These are phyloP conservation scores for Masnerella sp. DNA, from an alignment of 2,888 invertebrate genomes.

Conservation along the genomic window DNA sequence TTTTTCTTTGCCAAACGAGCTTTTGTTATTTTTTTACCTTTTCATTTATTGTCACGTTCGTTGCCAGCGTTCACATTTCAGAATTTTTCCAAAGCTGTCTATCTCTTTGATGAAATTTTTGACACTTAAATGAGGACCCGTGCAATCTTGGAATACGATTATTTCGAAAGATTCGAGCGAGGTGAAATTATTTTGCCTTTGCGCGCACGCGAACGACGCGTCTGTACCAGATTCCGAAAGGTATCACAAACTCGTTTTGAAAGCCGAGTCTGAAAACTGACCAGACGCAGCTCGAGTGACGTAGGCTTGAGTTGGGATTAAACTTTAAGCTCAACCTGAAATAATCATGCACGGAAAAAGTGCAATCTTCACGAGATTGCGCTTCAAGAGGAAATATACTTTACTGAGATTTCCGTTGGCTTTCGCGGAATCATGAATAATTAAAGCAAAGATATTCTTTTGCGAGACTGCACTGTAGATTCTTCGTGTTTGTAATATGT, in stretches of 20 bases:
- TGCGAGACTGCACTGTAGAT: not conserved
- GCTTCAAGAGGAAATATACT: slow-evolving; percentile 13
- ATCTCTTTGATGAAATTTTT: not conserved
- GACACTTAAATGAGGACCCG: slow-evolving; percentile 9
- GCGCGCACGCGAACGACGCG: not conserved
- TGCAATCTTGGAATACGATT: slow-evolving; percentile 27
- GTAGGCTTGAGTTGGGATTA: slow-evolving; percentile 52
- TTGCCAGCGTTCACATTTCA: not conserved
- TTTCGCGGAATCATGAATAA: slow-evolving; percentile 28
- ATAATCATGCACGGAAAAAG: slow-evolving; percentile 45
- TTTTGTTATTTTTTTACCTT: slow-evolving; percentile 24
- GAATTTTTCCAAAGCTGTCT: not conserved
- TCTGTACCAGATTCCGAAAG: slow-evolving; percentile 33
- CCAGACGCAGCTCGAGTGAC: slow-evolving; percentile 43
- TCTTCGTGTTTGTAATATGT: not conserved
- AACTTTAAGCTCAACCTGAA: slow-evolving; percentile 46
- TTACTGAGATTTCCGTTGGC: slow-evolving; percentile 23
- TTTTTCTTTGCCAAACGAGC: slow-evolving; percentile 58
- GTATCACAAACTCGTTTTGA: slow-evolving; percentile 45
- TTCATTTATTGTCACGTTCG: slow-evolving; percentile 15
- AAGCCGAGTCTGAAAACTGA: slow-evolving; percentile 49
- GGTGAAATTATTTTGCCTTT: slow-evolving; percentile 31
- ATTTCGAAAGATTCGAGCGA: slow-evolving; percentile 39
- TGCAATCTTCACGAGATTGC: slow-evolving; percentile 47
- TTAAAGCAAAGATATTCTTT: slow-evolving; percentile 7